Base-by-base conservation (phyloP, 2,113 vertebrate species). In the Epinephelus fuscoguttatus region DNA sequence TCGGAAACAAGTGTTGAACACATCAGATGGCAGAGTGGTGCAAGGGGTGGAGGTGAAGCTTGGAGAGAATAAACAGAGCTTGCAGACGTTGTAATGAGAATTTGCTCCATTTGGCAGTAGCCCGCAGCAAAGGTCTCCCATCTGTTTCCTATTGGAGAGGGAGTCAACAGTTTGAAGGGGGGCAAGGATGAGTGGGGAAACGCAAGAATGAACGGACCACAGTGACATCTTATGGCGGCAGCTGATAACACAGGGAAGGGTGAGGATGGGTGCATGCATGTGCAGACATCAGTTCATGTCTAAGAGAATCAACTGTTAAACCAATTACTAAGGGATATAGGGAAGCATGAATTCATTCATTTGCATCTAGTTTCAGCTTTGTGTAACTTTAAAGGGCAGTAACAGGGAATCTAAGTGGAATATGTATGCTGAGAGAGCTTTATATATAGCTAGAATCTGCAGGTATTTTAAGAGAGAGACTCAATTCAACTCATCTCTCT, bases 211-310 rank as follows among this genome's bases (percentile, higher is more conserved):
- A 82, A 52, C 9, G 64, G 84, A 74, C 85, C 25, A 89, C 91
- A 94, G 93, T 90, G 96, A 92, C 95, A 95, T 87, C 95, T 82
- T 14, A 2, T 91, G 96, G 95, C 82, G 53, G 84, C 42, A 19
- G 57, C 56, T 84, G 74, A 27, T 75, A 89, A 81, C 21, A 76
- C 76, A 84, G 50, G 40, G 0, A n/a, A 56, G 27, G 40, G 1
- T 8, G 37, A 25, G 12, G 17, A 21, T 10, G 52, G 40, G 45
- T 7, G 17, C 1, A 27, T 2, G 73, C 17, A 59, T 10, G n/a
- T n/a, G 13, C 11, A 80, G 30, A n/a, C 8, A 25, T 60, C n/a
- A 25, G n/a, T 23, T 67, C 18, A 70, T 25, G 21, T 30, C 57
- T n/a, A 37, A 30, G 21, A 27, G 9, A 63, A 62, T 37, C 6